Evolutionary conservation across 2,888 invertebrate genomes (phyloP), one percentile per base, ranked within the genome.

Genomic region (Ectemnius lituratus): DNA sequence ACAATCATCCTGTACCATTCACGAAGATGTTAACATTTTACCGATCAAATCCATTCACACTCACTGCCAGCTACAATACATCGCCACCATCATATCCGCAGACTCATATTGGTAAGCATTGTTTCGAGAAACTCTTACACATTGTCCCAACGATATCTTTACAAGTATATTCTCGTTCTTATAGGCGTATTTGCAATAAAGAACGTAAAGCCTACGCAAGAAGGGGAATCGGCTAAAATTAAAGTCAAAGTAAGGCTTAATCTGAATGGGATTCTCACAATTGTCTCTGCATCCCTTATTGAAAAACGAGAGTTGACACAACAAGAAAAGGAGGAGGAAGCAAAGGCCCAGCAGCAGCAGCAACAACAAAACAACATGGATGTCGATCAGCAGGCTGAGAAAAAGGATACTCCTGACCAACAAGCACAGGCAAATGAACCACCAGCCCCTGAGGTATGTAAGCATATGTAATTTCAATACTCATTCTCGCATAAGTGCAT

Each of bases 231-330:
- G n/a, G 96, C 97, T 79, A 99, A 98, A 91, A 96, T 99, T 0
- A 99, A 99, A 92, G 95, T 99, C 4, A 99, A 99, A 92, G 97
- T 98, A 5, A 94, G 98, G 84, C 94, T 99, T 67, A 98, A 99
- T 92, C 93, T 96, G 63, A 96, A 99, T 90, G 99, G 99, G 64
- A 95, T 99, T 75, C 95, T 99, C 88, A 94, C 94, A 13, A 94
- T 99, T 27, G 94, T 96, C 13, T 96, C 96, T 67, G 99, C 99
- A 4, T 95, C 96, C 0, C 92, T 97, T 68, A 94, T 95, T 56
- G 96, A 97, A 87, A 96, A 95, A 85, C 87, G 87, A 37, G 90
- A 91, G 71, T 86, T 86, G 2, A 89, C 87, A 0, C 88, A 90
- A 70, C 89, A 88, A 84, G 91, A 89, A 70, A 91, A 88, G 84